A percentile compares a stretch with the other conserved stretches of the same genome.
Conservation (phyloP, 2,888 invertebrate species). For the Lasioglossum pauxillum region DNA sequence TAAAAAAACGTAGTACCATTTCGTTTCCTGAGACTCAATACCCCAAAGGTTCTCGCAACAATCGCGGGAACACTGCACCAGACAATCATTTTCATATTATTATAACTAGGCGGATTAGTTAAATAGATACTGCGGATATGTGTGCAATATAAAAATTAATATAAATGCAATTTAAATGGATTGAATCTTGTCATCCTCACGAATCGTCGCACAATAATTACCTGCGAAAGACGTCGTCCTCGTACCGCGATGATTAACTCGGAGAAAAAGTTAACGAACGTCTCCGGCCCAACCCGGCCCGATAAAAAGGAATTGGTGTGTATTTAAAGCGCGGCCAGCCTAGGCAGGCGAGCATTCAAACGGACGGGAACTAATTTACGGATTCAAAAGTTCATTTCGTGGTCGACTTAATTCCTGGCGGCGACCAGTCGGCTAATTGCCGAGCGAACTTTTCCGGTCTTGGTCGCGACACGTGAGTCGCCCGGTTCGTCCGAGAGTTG, state of each 20-base stretch:
- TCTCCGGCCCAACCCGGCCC: no score
- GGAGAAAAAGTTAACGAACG: conserved; percentile 23
- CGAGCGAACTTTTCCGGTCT: conserved; percentile 23
- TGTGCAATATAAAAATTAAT: background rate
- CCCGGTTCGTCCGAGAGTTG: background rate
- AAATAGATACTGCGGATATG: background rate
- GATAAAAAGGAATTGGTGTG: background rate
- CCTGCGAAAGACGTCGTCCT: background rate
- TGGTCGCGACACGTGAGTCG: conserved; percentile 20
- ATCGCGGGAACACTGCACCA: no score
- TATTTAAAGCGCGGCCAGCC: conserved; percentile 13
- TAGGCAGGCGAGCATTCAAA: conserved; percentile 18
- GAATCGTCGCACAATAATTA: background rate
- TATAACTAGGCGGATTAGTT: background rate
- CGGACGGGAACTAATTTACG: conserved; percentile 30
- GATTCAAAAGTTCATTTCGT: conserved; percentile 47
- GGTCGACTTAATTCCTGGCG: conserved; percentile 42
- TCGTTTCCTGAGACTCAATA: no score
- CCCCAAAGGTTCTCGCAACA: no score
- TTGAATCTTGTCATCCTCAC: background rate
- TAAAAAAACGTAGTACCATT: no score
- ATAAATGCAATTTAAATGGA: no score
- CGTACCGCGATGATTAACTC: background rate
- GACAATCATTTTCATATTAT: no score
- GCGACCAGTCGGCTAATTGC: conserved; percentile 15